These are phyloP conservation scores for Scaptomyza tumidula DNA, from an alignment of 2,888 invertebrate genomes.

Conservation along the genomic window DNA sequence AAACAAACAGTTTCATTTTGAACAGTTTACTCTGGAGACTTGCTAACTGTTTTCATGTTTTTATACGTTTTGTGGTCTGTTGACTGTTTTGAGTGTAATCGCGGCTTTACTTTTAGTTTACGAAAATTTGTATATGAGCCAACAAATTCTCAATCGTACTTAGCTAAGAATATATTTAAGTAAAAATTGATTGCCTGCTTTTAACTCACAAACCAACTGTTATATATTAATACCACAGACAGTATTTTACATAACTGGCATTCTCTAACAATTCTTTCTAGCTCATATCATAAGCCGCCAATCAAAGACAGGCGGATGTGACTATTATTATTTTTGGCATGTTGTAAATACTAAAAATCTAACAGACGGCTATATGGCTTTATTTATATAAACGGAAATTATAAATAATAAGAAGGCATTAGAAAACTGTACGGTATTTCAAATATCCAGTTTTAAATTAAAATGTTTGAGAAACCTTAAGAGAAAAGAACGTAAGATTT, in stretches of 20 bases:
- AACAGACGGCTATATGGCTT: too few species aligned
- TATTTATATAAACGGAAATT: background rate
- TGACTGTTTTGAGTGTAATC: constrained; percentile 10
- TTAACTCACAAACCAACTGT: too few species aligned
- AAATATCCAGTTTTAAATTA: too few species aligned
- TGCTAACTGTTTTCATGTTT: background rate
- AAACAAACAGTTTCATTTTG: constrained; percentile 61
- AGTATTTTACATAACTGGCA: too few species aligned
- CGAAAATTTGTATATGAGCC: too few species aligned
- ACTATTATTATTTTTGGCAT: background rate
- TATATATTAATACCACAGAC: background rate
- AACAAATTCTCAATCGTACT: too few species aligned
- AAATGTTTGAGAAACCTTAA: too few species aligned
- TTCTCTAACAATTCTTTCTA: background rate
- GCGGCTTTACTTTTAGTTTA: background rate
- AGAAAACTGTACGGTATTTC: too few species aligned
- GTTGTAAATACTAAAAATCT: constrained; percentile 3
- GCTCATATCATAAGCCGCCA: background rate
- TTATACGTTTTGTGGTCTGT: background rate
- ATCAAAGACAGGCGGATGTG: constrained; percentile 1
- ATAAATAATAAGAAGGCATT: background rate
- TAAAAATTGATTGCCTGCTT: background rate
- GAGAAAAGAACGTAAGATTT: too few species aligned
- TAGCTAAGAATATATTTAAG: too few species aligned
- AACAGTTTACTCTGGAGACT: constrained; percentile 16